Percentiles rank a stretch among this genome's conserved stretches.
Evolutionary conservation across 2,113 vertebrate genomes (phyloP).

Genomic region (Microtus oregoni): DNA sequence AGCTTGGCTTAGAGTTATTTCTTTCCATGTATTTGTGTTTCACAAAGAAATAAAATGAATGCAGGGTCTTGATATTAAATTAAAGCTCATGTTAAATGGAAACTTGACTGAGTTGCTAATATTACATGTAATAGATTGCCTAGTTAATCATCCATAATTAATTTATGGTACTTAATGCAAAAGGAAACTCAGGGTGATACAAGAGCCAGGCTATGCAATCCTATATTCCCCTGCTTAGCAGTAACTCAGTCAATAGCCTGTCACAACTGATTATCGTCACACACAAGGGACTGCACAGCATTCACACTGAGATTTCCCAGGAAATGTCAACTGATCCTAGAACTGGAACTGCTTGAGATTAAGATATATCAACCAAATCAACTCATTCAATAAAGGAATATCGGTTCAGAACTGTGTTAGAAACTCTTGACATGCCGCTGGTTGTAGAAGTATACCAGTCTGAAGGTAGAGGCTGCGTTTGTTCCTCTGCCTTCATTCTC

Average conservation of each 20-base stretch:
- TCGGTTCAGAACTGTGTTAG: background rate
- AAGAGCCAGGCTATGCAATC: background rate
- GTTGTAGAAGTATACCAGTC: background rate
- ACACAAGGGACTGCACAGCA: background rate
- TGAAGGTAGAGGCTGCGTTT: too few relatives aligned
- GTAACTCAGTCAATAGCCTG: background rate
- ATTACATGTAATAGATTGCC: constrained; percentile 30
- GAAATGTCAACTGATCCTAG: background rate
- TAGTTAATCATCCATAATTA: constrained; percentile 39
- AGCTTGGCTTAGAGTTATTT: background rate
- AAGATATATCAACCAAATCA: background rate
- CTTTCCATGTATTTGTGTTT: background rate
- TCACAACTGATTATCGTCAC: background rate
- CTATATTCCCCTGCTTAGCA: background rate
- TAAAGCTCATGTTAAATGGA: background rate
- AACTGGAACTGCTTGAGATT: background rate
- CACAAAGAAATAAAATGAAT: background rate
- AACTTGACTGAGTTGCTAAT: background rate
- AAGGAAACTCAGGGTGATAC: background rate
- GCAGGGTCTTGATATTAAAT: background rate
- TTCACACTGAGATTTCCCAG: background rate
- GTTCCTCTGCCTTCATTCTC: accelerated
- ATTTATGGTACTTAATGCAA: background rate
- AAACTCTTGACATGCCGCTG: background rate
- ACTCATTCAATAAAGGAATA: background rate